Evolutionary conservation across 2,113 vertebrate genomes (phyloP).

Genomic region (Seriola quinqueradiata): DNA sequence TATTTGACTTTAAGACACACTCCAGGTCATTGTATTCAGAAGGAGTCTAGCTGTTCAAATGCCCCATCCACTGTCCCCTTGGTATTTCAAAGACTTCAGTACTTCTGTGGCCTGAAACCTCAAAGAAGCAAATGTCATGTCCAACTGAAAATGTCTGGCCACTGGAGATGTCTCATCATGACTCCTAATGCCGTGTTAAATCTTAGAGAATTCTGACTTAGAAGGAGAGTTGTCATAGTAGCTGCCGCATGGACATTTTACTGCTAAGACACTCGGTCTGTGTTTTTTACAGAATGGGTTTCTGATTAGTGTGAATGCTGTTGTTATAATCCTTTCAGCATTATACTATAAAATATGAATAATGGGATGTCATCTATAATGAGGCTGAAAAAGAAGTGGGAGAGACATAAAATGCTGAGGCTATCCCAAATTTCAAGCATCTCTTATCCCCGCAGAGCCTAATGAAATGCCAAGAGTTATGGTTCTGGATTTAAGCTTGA

Average conservation of each 20-base stretch:
- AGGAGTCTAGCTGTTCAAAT: conserved; percentile 47
- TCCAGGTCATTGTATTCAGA: conserved; percentile 37
- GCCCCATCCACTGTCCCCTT: conserved; percentile 37
- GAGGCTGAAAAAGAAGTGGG: not conserved
- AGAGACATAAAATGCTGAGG: conserved; percentile 17
- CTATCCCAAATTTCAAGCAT: conserved; percentile 11
- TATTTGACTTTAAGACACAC: not conserved
- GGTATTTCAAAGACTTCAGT: conserved; percentile 62
- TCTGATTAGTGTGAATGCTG: not conserved
- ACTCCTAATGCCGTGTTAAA: conserved; percentile 52
- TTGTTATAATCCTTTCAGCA: conserved; percentile 10
- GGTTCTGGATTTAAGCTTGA: conserved; percentile 25
- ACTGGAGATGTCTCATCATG: conserved; percentile 59
- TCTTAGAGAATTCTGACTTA: conserved; percentile 37
- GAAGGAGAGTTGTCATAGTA: conserved; percentile 16
- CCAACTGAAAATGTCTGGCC: conserved; percentile 69
- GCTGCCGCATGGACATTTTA: not conserved
- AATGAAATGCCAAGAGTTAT: conserved; percentile 20
- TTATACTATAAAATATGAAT: conserved; percentile 20
- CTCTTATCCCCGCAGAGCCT: conserved; percentile 5
- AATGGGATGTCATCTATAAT: conserved; percentile 13
- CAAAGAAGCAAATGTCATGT: conserved; percentile 74
- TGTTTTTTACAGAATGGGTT: conserved; percentile 6
- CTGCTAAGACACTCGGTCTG: not conserved
- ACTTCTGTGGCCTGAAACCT: conserved; percentile 51